Base-by-base conservation (phyloP, 2,113 vertebrate genomes). In the Cavia aperea region DNA sequence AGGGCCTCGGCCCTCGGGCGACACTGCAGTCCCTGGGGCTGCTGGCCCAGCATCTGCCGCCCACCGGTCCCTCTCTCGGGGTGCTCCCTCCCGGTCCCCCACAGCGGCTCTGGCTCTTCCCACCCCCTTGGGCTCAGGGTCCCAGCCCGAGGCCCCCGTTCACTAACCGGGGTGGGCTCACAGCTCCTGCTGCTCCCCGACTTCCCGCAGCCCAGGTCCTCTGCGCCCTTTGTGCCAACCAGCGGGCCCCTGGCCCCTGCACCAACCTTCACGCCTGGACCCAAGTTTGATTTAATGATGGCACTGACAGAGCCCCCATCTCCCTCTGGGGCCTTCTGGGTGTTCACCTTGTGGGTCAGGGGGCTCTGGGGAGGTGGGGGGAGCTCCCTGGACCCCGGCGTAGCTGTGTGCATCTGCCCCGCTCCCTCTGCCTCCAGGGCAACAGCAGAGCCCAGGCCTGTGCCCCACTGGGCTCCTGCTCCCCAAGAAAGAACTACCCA, bases 351-450 rank as follows among this genome's bases (percentile, higher is more conserved):
- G 15, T 51, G 8, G 2, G 3, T 43, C 14, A 0, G 4, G 1
- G 29, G 36, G 16, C 73, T 11, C 54, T 21, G 3, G 13, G 73
- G 56, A 9, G 8, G 9, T n/a, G 36, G 26, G 26, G 65, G 26
- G 79, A 2, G 21, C 1, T 15, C n/a, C n/a, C 21, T 39, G n/a
- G n/a, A 39, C 70, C 23, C 62, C 5, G 2, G 2, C 0, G 2
- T 11, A 9, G 29, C 75, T 5, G 36, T 1, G 8, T 0, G 0
- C 18, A 2, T 1, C 31, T 18, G n/a, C n/a, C 7, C 31, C 7
- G 14, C 36, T 16, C 58, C 56, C 24, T 26, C 3, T 29, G 46
- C 46, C 66, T 24, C 54, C 4, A 4, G n/a, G 60, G 24, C 23
- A 29, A 63, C 72, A 21, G 65, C 39, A 26, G 6, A 0, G 29